These are phyloP conservation scores for Laupala kohalensis DNA, from an alignment of 1,140 invertebrate species.

Conservation along the genomic window DNA sequence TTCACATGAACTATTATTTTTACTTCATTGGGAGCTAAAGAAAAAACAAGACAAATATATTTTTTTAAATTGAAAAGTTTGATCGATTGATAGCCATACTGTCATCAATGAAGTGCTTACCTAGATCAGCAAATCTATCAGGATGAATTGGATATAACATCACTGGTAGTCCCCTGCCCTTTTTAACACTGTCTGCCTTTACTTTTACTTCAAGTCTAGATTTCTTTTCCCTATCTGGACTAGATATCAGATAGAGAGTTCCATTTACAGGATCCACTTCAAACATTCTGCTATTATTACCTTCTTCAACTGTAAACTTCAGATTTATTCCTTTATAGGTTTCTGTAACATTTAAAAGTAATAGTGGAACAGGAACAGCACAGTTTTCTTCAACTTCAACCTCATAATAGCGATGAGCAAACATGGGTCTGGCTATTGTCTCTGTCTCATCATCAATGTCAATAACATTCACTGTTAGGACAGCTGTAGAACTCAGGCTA, in stretches of 20 bases:
- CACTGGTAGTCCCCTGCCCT: conserved; percentile 50
- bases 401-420: conserved; percentile 61
- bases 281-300: conserved; percentile 37
- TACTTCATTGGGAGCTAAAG: conserved; percentile 42
- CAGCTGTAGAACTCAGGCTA: conserved; percentile 59
- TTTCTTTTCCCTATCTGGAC: conserved; percentile 51
- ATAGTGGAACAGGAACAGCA: conserved; percentile 47
- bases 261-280: conserved; percentile 57
- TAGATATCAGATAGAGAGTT: conserved; percentile 49
- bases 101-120: conserved; percentile 22
- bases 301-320: conserved; percentile 36
- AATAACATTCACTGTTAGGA: conserved; percentile 50
- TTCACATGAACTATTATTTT: conserved; percentile 57
- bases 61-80: too few relatives aligned
- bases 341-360: conserved; percentile 53
- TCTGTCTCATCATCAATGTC: conserved; percentile 41
- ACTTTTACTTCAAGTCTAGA: conserved; percentile 52
- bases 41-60: neutral
- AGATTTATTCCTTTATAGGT: conserved; percentile 32
- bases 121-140: conserved; percentile 49
- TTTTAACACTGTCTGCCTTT: conserved; percentile 48
- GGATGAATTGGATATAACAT: conserved; percentile 59
- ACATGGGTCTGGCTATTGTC: conserved; percentile 33
- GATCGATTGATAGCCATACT: too few relatives aligned
- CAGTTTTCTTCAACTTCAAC: conserved; percentile 63